Percentiles rank a stretch among this genome's conserved stretches.
Evolutionary conservation across 2,888 invertebrate species (phyloP).

Genomic region (Tiliacea citrago): DNA sequence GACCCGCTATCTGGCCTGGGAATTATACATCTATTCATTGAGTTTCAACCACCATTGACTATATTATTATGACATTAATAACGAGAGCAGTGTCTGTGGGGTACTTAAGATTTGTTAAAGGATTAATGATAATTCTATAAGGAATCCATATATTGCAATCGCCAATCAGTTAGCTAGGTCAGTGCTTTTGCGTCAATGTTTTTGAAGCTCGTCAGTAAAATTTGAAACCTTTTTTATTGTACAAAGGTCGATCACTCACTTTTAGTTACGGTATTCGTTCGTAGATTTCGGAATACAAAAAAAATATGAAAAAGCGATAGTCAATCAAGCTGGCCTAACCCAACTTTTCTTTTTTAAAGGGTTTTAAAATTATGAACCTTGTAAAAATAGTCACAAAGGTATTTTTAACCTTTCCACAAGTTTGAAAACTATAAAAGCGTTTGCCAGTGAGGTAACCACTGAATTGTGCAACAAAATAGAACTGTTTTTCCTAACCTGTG

Average conservation of each 20-base stretch:
- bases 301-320: slow-evolving; percentile 4
- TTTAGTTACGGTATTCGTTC: slow-evolving; percentile 29
- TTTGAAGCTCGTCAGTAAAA: background rate
- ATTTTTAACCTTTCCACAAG: background rate
- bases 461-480: background rate
- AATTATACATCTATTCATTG: slow-evolving; percentile 74
- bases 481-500: no score
- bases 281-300: slow-evolving; percentile 7
- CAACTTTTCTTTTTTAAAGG: background rate
- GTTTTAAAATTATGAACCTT: background rate
- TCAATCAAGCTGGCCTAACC: slow-evolving; percentile 6
- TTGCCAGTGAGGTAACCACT: background rate
- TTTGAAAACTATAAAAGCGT: background rate
- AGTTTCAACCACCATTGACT: slow-evolving; percentile 61
- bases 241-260: background rate
- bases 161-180: background rate
- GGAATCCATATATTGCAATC: background rate
- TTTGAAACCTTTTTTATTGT: background rate
- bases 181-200: background rate
- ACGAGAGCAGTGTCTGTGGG: background rate
- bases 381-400: background rate
- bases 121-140: no score
- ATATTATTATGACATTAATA: slow-evolving; percentile 49
- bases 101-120: slow-evolving; percentile 2
- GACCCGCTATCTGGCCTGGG: slow-evolving; percentile 62